These are phyloP conservation scores for Archocentrus centrarchus DNA, from an alignment of 2,113 vertebrate species.

Conservation along the genomic window DNA sequence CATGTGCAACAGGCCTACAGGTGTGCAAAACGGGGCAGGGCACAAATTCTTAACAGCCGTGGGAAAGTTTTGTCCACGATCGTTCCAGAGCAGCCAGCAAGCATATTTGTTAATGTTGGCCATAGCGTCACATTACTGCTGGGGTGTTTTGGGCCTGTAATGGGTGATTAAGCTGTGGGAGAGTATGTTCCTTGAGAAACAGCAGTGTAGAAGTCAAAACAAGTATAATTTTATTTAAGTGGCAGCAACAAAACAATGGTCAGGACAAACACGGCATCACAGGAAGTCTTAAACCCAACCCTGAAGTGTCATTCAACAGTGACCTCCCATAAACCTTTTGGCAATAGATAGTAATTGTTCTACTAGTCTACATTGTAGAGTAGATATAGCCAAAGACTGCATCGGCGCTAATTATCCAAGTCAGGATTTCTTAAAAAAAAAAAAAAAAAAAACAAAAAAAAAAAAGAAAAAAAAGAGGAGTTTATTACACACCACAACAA, in stretches of 20 bases:
- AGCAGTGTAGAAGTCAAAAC: background rate
- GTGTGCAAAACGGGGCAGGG: conserved; percentile 86
- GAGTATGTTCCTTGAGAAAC: background rate
- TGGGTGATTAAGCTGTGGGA: background rate
- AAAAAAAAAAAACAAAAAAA: no score
- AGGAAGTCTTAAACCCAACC: background rate
- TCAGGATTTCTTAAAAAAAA: background rate
- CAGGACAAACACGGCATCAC: background rate
- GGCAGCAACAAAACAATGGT: background rate
- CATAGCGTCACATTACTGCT: background rate
- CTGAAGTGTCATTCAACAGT: background rate
- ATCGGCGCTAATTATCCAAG: background rate
- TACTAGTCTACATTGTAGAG: no score
- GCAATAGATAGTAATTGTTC: background rate
- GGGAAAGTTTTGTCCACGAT: conserved; percentile 81
- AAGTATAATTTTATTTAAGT: background rate
- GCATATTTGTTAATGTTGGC: conserved; percentile 73
- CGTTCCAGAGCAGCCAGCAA: conserved; percentile 60
- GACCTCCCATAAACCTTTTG: background rate
- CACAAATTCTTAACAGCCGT: conserved; percentile 75
- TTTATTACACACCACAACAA: no score
- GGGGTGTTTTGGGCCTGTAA: background rate
- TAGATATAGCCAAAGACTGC: background rate
- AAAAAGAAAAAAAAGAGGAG: no score
- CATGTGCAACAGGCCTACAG: conserved; percentile 68